Evolutionary conservation across 2,797 vertebrate species (phyloP).

Genomic region (Bradypodion ventrale): DNA sequence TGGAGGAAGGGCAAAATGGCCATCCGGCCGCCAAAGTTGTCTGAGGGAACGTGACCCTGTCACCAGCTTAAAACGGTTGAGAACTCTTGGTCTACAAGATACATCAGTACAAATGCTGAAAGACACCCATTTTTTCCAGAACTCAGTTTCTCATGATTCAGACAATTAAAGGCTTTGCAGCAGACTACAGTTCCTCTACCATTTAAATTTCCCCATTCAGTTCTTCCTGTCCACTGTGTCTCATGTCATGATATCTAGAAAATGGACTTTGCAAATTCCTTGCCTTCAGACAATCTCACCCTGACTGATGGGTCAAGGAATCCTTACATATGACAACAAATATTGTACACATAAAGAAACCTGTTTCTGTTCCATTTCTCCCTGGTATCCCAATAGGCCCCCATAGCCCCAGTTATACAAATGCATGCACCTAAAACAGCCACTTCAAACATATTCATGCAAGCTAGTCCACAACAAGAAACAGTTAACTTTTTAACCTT

Average conservation of each 20-base stretch:
- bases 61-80: too few relatives aligned
- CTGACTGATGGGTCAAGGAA: not conserved
- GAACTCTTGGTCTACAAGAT: too few relatives aligned
- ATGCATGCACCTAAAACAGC: not conserved
- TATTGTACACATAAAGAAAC: not conserved
- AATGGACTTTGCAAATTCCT: not conserved
- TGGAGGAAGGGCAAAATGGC: too few relatives aligned
- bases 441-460: not conserved
- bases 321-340: not conserved
- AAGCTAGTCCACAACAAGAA: not conserved
- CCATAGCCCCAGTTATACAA: not conserved
- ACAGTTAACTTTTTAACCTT: not conserved
- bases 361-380: not conserved
- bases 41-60: too few relatives aligned
- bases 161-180: too few relatives aligned
- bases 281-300: not conserved
- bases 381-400: not conserved
- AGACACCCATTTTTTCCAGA: too few relatives aligned
- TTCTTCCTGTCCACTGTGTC: not conserved
- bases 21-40: too few relatives aligned
- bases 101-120: too few relatives aligned
- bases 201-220: not conserved
- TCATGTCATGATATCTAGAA: not conserved
- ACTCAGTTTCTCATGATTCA: too few relatives aligned
- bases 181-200: too few relatives aligned